Percentiles rank a stretch among this genome's conserved stretches.
These are phyloP conservation scores for Cephus pulcher DNA, from an alignment of 2,888 invertebrate genomes.

Conservation along the genomic window DNA sequence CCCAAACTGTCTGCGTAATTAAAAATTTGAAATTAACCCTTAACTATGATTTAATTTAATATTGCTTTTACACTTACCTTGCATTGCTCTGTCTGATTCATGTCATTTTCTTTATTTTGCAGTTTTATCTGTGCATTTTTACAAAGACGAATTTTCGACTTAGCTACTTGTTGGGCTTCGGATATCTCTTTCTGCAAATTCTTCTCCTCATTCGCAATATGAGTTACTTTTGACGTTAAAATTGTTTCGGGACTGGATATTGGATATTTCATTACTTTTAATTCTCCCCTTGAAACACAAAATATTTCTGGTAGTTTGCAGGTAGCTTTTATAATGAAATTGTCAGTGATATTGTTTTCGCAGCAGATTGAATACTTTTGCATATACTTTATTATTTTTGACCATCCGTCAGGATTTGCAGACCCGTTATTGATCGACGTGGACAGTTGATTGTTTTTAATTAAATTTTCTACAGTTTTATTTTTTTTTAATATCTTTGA, in stretches of 20 bases:
- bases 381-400: neutral
- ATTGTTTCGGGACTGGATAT: neutral
- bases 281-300: neutral
- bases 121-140: neutral
- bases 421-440: neutral
- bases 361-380: neutral
- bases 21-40: neutral
- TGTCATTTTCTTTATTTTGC: neutral
- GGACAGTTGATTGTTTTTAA: neutral
- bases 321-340: neutral
- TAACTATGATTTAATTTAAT: neutral
- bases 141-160: neutral
- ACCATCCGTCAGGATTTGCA: neutral
- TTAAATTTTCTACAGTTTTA: neutral
- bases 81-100: neutral
- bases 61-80: neutral
- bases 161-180: neutral
- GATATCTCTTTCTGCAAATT: neutral
- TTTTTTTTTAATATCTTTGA: neutral
- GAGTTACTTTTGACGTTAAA: neutral
- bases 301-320: neutral
- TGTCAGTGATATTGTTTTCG: neutral
- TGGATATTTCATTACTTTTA: neutral
- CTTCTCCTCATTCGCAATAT: neutral
- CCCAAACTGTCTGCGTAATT: constrained; percentile 2